Conservation (phyloP, 37 sponge, comb jelly and placozoan species). For the Aplysina aerophoba region DNA sequence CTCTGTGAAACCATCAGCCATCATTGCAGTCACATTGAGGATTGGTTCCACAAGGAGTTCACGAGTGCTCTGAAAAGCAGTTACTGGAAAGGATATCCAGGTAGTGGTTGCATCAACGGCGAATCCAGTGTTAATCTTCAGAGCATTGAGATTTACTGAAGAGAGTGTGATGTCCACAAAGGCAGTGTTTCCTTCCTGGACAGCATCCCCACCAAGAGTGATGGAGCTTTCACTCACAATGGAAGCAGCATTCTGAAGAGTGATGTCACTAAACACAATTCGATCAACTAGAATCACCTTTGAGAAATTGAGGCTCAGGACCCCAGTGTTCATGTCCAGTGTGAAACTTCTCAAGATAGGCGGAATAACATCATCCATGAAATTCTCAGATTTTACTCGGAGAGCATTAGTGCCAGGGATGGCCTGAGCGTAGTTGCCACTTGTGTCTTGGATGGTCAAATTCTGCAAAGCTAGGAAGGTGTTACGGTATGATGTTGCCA, state of each 20-base stretch:
- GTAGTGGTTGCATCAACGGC: slow-evolving; percentile 46
- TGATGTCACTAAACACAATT: slow-evolving; percentile 54
- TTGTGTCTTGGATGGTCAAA: slow-evolving; percentile 64
- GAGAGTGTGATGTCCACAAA: slow-evolving; percentile 48
- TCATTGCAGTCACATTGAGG: slow-evolving; percentile 31
- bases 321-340: slow-evolving; percentile 80
- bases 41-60: slow-evolving; percentile 42
- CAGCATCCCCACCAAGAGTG: slow-evolving; percentile 56
- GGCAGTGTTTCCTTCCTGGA: slow-evolving; percentile 49
- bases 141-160: slow-evolving; percentile 63
- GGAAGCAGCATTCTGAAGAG: slow-evolving; percentile 49
- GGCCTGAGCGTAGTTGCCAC: slow-evolving; percentile 32
- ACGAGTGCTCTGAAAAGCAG: slow-evolving; percentile 51
- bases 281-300: slow-evolving; percentile 65
- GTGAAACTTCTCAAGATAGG: slow-evolving; percentile 56
- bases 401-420: slow-evolving; percentile 49
- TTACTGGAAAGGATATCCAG: slow-evolving; percentile 54
- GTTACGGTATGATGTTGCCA: slow-evolving; percentile 44
- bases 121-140: slow-evolving; percentile 62
- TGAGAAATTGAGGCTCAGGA: slow-evolving; percentile 69
- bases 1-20: slow-evolving; percentile 43
- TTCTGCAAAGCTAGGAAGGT: slow-evolving; percentile 59
- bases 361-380: slow-evolving; percentile 54
- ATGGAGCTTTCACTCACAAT: slow-evolving; percentile 17
- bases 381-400: slow-evolving; percentile 11